Conservation (phyloP, 2,797 vertebrate species). For the Decapterus maruadsi region DNA sequence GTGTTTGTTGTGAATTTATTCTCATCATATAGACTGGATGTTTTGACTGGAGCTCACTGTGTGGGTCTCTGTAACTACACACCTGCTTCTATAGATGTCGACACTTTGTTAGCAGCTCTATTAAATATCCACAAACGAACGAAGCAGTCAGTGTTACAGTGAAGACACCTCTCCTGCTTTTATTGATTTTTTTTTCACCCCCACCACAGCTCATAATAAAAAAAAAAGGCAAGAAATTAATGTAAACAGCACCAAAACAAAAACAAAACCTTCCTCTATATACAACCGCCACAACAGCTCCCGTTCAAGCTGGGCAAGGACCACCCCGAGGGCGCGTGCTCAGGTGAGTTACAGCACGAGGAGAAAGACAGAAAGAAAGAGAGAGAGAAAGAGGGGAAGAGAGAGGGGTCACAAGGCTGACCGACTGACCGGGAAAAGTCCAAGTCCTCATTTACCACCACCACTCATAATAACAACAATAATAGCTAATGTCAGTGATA, state of each 20-base stretch:
- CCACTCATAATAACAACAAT: not conserved
- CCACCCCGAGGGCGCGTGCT: conserved; percentile 73
- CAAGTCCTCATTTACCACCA: conserved; percentile 1
- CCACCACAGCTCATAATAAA: not conserved
- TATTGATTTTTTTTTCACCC: not conserved
- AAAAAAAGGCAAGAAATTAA: not conserved
- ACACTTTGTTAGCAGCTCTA: not conserved
- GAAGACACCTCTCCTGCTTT: not conserved
- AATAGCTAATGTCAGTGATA: conserved; percentile 3
- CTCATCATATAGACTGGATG: conserved; percentile 27
- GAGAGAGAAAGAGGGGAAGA: not conserved
- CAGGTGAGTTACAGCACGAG: conserved; percentile 75
- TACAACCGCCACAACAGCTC: conserved; percentile 40
- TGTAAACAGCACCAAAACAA: conserved; percentile 20
- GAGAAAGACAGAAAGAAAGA: conserved; percentile 26
- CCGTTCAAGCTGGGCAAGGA: conserved; percentile 66
- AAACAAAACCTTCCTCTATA: not conserved
- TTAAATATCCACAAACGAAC: not conserved
- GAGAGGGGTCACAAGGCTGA: conserved; percentile 52
- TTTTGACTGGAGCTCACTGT: conserved; percentile 8
- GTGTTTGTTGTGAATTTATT: conserved; percentile 34
- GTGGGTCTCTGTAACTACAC: conserved; percentile 10
- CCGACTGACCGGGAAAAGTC: conserved; percentile 62
- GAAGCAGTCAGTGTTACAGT: not conserved
- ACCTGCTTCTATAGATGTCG: conserved; percentile 34